Base-by-base conservation (phyloP, 2,888 invertebrate species). In the Proisotoma minuta region DNA sequence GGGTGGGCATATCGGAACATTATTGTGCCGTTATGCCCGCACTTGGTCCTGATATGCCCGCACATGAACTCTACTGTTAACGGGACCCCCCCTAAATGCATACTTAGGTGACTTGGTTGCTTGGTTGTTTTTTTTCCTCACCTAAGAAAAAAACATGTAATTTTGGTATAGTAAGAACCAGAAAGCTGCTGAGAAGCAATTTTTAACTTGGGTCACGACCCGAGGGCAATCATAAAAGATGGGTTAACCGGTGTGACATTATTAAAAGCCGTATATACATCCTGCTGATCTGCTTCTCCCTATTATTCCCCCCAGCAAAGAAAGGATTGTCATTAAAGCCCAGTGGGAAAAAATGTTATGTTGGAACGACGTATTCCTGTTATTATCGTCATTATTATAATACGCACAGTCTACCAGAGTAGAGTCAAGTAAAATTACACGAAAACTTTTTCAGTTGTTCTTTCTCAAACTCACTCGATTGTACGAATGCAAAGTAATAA, bases 121-220 rank as follows among this genome's bases (percentile, higher is more conserved):
- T n/a, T n/a, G n/a, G n/a, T n/a, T n/a, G n/a, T n/a, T n/a, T n/a
- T n/a, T n/a, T n/a, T n/a, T n/a, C n/a, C n/a, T n/a, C n/a, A n/a
- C n/a, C n/a, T n/a, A n/a, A n/a, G n/a, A 18, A 15, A 43, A 43
- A n/a, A n/a, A 43, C 18, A 43, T 50, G 50, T 50, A 20, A 47
- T 39, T 23, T 15, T 28, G 23, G 1, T 39, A 4, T 10, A 12
- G 15, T 20, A 47, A 28, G 43, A 12, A n/a, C 18, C 43, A 43
- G 15, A 43, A 5, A 20, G 43, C 8, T 8, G 34, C 8, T 8
- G 34, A 22, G 53, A 54, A 18, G 39, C 29, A 54, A 54, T 54
- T 54, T 29, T 39, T 20, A 2, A 39, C 53, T 18, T 50, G 18
- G 51, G 59, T 59, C 51, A 59, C 53, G 59, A 53, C 59, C 59